phyloP scores from a whole-genome alignment of 2,888 invertebrate species.

The Notocelia uddmanniana region DNA sequence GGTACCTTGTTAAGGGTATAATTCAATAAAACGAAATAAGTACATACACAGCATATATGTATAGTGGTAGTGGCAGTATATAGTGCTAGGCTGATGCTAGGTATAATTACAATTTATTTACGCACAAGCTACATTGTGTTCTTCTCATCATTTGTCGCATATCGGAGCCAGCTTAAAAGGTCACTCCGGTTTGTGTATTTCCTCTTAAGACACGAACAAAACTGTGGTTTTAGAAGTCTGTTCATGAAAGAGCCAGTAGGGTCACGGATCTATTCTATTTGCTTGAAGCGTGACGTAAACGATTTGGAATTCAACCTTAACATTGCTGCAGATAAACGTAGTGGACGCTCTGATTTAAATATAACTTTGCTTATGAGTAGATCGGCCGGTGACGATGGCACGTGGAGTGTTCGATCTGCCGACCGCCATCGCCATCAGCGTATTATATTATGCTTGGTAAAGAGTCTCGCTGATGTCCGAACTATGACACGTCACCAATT shows the following conservation, averaged over 20 bases:
- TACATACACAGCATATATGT: no score
- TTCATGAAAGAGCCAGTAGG: slow-evolving; percentile 38
- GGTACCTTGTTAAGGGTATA: no score
- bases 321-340: slow-evolving; percentile 77
- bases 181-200: no score
- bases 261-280: slow-evolving; percentile 44
- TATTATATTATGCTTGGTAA: neutral
- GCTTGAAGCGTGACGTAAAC: slow-evolving; percentile 70
- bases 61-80: no score
- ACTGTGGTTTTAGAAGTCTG: neutral
- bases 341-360: slow-evolving; percentile 75
- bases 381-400: slow-evolving; percentile 48
- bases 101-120: no score
- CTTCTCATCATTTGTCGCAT: no score
- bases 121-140: no score
- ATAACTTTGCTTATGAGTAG: slow-evolving; percentile 68
- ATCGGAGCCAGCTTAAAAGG: no score
- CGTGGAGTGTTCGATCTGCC: slow-evolving; percentile 39
- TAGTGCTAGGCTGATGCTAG: no score
- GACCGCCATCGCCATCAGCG: slow-evolving; percentile 18
- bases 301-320: slow-evolving; percentile 82
- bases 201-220: no score
- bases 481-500: neutral
- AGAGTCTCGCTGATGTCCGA: neutral
- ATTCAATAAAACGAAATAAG: no score